Conservation (phyloP, 2,113 vertebrate genomes). For the Drymodes brunneopygia region DNA sequence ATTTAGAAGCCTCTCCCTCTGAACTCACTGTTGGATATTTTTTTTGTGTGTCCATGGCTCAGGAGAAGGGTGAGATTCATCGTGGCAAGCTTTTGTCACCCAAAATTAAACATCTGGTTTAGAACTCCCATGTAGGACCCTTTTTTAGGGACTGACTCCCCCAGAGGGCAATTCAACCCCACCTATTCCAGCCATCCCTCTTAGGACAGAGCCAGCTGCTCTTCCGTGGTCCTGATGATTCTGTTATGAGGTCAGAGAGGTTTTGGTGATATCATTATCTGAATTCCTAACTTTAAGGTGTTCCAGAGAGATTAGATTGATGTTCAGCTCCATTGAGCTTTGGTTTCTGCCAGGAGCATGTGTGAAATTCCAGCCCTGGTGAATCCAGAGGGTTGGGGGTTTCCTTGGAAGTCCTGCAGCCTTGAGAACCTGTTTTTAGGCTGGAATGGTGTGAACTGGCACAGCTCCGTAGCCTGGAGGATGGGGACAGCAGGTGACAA, state of each 20-base stretch:
- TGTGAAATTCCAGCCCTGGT: neutral
- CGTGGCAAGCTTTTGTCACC: neutral
- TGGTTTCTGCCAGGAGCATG: neutral
- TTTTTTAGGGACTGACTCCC: neutral
- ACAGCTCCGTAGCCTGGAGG: neutral
- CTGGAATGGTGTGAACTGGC: neutral
- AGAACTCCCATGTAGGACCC: neutral
- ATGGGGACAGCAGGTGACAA: constrained; percentile 1
- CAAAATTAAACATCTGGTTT: neutral
- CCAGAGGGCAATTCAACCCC: neutral
- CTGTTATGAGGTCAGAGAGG: neutral
- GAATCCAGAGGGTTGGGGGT: rapidly evolving
- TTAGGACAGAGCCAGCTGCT: neutral
- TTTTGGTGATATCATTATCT: neutral
- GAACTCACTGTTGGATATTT: rapidly evolving
- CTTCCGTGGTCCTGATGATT: neutral
- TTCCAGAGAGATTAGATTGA: neutral
- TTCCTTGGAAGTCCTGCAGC: neutral
- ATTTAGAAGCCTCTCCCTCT: neutral
- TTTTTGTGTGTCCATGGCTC: rapidly evolving
- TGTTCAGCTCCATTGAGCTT: neutral
- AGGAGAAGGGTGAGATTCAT: neutral
- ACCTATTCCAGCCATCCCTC: neutral
- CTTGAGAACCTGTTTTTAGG: neutral
- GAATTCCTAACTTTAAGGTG: neutral